These are phyloP conservation scores for Steromphala cineraria DNA, from an alignment of 2,888 invertebrate species.

Conservation along the genomic window DNA sequence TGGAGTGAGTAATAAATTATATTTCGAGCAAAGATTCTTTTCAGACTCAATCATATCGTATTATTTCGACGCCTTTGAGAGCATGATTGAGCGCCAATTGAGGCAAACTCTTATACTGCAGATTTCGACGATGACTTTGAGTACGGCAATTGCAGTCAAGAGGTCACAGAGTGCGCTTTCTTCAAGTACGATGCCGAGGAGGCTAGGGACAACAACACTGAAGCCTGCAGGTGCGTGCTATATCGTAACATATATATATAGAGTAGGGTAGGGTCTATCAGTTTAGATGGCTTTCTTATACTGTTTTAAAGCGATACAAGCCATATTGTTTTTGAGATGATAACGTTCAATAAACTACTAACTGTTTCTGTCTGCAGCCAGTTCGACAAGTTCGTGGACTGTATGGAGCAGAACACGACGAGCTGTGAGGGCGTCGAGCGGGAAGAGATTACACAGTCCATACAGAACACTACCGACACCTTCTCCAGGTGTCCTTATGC, in stretches of 20 bases:
- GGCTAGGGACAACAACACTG: background rate
- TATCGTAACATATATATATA: no score
- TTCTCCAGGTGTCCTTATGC: background rate
- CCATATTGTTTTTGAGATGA: no score
- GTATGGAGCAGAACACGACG: background rate
- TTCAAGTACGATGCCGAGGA: background rate
- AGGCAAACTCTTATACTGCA: background rate
- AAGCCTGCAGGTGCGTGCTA: background rate
- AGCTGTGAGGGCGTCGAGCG: background rate
- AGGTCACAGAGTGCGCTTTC: background rate
- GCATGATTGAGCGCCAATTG: no score
- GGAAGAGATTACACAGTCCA: background rate
- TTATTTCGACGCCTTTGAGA: no score
- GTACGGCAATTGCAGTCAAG: background rate
- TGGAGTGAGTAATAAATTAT: no score
- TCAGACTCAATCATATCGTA: background rate
- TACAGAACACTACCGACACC: background rate
- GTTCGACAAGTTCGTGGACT: background rate
- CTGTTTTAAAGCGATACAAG: no score
- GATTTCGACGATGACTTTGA: background rate
- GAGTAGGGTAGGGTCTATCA: no score
- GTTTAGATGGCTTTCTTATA: no score
- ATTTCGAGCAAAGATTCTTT: no score
- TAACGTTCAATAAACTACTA: no score
- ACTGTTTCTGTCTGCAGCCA: background rate